Percentiles rank a stretch among this genome's conserved stretches.
These are phyloP conservation scores for Microtus oregoni DNA, from an alignment of 2,113 vertebrate species.

Conservation along the genomic window DNA sequence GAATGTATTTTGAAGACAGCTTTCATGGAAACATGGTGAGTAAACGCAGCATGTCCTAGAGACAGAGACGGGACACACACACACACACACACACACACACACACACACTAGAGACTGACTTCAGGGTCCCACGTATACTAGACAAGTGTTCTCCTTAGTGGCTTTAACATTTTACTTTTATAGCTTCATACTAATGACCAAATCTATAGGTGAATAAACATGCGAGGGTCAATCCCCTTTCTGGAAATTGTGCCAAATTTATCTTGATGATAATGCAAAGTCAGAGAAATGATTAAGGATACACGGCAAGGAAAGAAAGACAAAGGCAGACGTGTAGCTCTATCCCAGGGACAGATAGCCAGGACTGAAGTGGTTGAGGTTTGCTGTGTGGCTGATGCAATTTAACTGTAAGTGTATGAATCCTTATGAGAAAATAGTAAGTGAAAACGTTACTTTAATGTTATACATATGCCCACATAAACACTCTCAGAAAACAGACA, in stretches of 20 bases:
- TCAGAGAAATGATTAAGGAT: slow-evolving; percentile 65
- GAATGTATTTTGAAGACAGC: slow-evolving; percentile 70
- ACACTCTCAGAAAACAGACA: slow-evolving; percentile 3
- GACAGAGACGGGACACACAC: neutral
- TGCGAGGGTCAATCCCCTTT: neutral
- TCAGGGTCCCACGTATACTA: neutral
- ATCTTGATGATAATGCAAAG: slow-evolving; percentile 14
- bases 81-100: too few relatives aligned
- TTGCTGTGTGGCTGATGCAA: slow-evolving; percentile 21
- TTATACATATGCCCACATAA: slow-evolving; percentile 22
- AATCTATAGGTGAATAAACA: slow-evolving; percentile 51
- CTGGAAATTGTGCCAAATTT: slow-evolving; percentile 28
- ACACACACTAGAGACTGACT: neutral
- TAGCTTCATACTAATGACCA: slow-evolving; percentile 3
- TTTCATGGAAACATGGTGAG: slow-evolving; percentile 58
- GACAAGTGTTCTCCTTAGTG: neutral
- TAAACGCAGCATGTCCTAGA: slow-evolving; percentile 10
- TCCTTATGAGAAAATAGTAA: slow-evolving; percentile 41
- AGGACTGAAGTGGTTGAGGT: neutral
- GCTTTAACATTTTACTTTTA: neutral
- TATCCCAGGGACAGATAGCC: slow-evolving; percentile 24
- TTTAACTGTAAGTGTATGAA: slow-evolving; percentile 48
- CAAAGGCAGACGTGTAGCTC: slow-evolving; percentile 51
- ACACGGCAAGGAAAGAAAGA: slow-evolving; percentile 17
- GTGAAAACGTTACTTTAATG: slow-evolving; percentile 32